These are phyloP conservation scores for Lasioglossum figueresi DNA, from an alignment of 2,888 invertebrate species.

Conservation along the genomic window DNA sequence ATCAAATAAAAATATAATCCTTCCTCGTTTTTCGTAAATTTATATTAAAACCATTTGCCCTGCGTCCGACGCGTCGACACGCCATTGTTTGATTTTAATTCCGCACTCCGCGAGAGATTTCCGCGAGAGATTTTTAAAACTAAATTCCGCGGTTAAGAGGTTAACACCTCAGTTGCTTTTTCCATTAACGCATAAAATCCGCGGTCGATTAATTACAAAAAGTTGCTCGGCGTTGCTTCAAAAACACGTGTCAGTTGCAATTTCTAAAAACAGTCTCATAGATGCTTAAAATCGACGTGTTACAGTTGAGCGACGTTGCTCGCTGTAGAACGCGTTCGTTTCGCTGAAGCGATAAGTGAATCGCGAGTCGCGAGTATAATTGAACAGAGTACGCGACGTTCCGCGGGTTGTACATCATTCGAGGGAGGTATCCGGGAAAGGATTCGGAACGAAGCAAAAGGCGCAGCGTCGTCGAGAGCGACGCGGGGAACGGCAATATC, in stretches of 20 bases:
- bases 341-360: background rate
- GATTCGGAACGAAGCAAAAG: background rate
- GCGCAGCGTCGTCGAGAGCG: conserved; percentile 1
- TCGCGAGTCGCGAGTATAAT: background rate
- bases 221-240: too few species aligned
- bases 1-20: too few species aligned
- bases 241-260: background rate
- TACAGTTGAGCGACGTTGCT: background rate
- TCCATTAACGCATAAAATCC: too few species aligned
- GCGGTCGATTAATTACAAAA: too few species aligned
- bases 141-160: too few species aligned
- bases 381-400: background rate
- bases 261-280: background rate
- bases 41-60: too few species aligned
- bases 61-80: too few species aligned
- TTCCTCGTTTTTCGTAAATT: too few species aligned
- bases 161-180: too few species aligned
- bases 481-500: conserved; percentile 22
- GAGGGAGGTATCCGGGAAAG: background rate
- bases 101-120: too few species aligned
- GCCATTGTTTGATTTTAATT: too few species aligned
- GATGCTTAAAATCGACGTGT: background rate
- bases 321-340: background rate
- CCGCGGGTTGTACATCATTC: background rate
- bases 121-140: too few species aligned